Evolutionary conservation across 1,140 invertebrate species (phyloP).

Genomic region (Doryteuthis pealeii): DNA sequence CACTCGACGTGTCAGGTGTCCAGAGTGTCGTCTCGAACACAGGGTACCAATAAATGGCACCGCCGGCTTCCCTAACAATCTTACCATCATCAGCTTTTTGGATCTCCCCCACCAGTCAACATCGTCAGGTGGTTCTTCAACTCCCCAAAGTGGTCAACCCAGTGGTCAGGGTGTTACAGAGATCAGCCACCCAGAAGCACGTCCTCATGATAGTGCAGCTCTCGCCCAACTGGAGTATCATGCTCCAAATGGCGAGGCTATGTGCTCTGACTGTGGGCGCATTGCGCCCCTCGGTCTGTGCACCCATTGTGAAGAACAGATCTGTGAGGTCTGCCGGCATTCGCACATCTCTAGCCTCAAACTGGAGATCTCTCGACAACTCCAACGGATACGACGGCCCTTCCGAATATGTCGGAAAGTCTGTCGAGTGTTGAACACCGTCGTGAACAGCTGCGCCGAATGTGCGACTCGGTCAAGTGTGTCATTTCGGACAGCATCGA

Average conservation of each 20-base stretch:
- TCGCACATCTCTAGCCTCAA: conserved; percentile 94
- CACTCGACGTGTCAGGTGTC: conserved; percentile 85
- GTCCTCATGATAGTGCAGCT: conserved; percentile 10
- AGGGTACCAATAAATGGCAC: conserved; percentile 72
- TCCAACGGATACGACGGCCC: conserved; percentile 77
- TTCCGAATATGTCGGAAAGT: conserved; percentile 70
- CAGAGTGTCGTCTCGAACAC: conserved; percentile 97
- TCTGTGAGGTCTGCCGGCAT: conserved; percentile 83
- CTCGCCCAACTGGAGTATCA: conserved; percentile 5
- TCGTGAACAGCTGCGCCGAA: conserved; percentile 38
- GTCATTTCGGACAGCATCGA: conserved; percentile 76
- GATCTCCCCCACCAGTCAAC: conserved; percentile 81
- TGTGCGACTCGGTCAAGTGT: conserved; percentile 54
- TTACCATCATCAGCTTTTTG: conserved; percentile 51
- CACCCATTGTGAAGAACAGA: conserved; percentile 92
- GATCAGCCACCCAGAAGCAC: conserved; percentile 14
- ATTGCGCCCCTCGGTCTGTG: conserved; percentile 88
- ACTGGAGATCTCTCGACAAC: conserved; percentile 89
- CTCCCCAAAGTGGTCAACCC: conserved; percentile 65
- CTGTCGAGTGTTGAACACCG: conserved; percentile 41
- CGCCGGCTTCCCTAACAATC: conserved; percentile 45
- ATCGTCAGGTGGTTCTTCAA: conserved; percentile 63
- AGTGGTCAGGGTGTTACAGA: background rate
- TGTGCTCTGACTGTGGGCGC: conserved; percentile 75
- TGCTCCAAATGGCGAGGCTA: conserved; percentile 22